Evolutionary conservation across 2,888 invertebrate genomes (phyloP).

Genomic region (Microdon myrmicae): DNA sequence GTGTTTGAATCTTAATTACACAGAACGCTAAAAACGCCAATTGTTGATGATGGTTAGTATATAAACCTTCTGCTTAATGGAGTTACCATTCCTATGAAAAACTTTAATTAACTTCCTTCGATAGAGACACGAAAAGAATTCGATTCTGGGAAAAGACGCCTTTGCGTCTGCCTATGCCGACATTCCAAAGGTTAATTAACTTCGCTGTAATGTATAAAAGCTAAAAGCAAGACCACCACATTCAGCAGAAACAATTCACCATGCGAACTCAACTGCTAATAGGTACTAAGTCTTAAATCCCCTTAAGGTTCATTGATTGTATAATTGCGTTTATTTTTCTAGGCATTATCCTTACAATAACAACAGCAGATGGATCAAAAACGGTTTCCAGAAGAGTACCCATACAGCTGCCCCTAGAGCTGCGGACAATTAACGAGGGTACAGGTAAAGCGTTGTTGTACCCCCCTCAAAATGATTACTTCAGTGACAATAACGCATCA

Average conservation of each 20-base stretch:
- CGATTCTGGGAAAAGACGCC: no score
- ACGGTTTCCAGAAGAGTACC: no score
- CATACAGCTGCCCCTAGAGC: constrained; percentile 10
- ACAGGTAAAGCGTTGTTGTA: constrained; percentile 22
- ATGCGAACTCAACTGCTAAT: constrained; percentile 27
- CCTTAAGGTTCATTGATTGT: background rate
- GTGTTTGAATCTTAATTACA: no score
- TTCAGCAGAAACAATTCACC: constrained; percentile 32
- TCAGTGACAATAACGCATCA: constrained; percentile 18
- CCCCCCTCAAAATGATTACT: constrained; percentile 22
- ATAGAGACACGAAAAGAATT: no score
- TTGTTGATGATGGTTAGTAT: no score
- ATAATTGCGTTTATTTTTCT: background rate
- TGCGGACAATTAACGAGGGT: constrained; percentile 16
- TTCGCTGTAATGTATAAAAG: constrained; percentile 20
- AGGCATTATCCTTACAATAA: constrained; percentile 12
- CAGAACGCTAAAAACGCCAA: no score
- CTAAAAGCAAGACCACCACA: background rate
- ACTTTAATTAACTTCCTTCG: no score
- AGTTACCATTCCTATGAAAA: no score
- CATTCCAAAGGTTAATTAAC: constrained; percentile 10
- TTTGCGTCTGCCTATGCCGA: no score
- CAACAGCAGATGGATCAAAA: constrained; percentile 1
- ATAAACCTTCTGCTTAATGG: no score
- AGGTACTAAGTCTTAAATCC: constrained; percentile 12